phyloP scores from a whole-genome alignment of 2,113 vertebrate genomes.

The Eulemur rufifrons region DNA sequence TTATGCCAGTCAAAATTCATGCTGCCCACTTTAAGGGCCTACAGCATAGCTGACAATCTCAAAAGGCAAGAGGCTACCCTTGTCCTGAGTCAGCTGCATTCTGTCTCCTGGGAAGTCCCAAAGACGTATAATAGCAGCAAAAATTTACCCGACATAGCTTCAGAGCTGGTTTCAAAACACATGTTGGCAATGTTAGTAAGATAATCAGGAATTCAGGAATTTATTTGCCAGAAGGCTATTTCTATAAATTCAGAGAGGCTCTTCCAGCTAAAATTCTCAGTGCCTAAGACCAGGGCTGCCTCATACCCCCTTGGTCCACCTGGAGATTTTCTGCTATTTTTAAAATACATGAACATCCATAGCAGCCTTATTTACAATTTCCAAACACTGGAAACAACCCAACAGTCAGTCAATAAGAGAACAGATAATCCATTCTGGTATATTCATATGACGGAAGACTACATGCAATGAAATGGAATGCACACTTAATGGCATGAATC shows the following conservation, averaged over 20 bases:
- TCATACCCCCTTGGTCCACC: not conserved
- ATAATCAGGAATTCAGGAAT: not conserved
- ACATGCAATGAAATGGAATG: accelerated
- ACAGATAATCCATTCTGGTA: not conserved
- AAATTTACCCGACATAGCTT: not conserved
- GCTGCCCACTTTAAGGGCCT: not conserved
- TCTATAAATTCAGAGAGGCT: not conserved
- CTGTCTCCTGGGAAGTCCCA: not conserved
- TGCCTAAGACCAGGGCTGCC: not conserved
- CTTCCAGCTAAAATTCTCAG: not conserved
- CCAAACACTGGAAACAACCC: not conserved
- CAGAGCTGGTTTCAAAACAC: not conserved
- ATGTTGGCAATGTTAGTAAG: not conserved
- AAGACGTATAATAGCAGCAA: not conserved
- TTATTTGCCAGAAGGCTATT: not conserved
- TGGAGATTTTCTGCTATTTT: not conserved
- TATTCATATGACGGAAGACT: not conserved
- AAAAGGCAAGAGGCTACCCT: not conserved
- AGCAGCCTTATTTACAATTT: not conserved
- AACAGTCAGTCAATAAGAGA: not conserved
- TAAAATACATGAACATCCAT: not conserved
- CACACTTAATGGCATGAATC: accelerated
- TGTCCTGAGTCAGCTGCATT: not conserved
- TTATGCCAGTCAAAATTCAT: not conserved
- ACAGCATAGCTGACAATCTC: not conserved